Percentiles rank a stretch among this genome's conserved stretches.
phyloP scores from a whole-genome alignment of 2,797 vertebrate genomes.

The Liasis olivaceus region DNA sequence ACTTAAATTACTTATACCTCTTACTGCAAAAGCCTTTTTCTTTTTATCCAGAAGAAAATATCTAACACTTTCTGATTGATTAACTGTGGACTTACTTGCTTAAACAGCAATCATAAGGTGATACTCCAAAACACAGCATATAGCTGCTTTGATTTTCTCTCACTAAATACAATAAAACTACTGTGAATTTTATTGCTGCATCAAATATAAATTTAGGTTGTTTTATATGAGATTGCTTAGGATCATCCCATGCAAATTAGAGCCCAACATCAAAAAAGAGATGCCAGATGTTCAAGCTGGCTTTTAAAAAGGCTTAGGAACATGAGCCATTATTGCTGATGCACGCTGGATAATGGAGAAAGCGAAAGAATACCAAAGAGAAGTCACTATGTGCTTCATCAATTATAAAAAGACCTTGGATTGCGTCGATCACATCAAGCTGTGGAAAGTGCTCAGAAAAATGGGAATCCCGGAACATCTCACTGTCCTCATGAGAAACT shows the following conservation, averaged over 20 bases:
- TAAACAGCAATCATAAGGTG: slow-evolving; percentile 49
- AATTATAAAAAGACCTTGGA: background rate
- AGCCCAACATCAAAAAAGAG: background rate
- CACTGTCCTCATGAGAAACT: background rate
- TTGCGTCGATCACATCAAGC: background rate
- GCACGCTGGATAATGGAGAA: background rate
- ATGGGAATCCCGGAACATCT: background rate
- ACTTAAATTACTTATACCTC: background rate
- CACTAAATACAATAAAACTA: slow-evolving; percentile 50
- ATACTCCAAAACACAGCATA: background rate
- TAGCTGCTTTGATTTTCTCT: background rate
- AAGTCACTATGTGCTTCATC: background rate
- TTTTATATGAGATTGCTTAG: background rate
- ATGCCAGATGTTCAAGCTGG: background rate
- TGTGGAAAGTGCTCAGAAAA: background rate
- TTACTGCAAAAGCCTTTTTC: slow-evolving; percentile 1
- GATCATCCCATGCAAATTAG: background rate
- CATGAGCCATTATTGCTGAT: background rate
- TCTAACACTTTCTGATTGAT: slow-evolving; percentile 55
- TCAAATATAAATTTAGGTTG: background rate
- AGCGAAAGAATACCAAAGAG: background rate
- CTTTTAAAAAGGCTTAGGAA: background rate
- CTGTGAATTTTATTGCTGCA: slow-evolving; percentile 46
- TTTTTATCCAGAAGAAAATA: slow-evolving; percentile 46
- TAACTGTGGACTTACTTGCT: slow-evolving; percentile 36